Conservation (phyloP, 2,888 invertebrate species). For the Troides oblongomaculatus region DNA sequence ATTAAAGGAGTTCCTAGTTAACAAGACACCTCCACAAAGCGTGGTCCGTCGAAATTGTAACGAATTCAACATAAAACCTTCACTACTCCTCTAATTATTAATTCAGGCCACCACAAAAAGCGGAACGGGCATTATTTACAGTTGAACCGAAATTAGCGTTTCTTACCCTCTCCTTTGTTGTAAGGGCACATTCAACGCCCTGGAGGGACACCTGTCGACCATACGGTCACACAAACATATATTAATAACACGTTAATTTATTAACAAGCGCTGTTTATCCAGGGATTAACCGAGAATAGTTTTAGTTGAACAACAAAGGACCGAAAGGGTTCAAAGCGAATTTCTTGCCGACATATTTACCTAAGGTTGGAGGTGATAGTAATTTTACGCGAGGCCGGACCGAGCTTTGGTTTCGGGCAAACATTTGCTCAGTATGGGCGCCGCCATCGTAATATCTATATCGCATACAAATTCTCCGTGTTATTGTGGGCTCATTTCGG, state of each 20-base stretch:
- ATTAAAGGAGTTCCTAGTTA: constrained; percentile 18
- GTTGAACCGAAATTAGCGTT: constrained; percentile 66
- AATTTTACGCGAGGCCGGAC: constrained; percentile 78
- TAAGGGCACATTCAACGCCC: constrained; percentile 61
- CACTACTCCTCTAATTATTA: constrained; percentile 48
- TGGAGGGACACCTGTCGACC: constrained; percentile 73
- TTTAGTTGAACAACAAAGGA: constrained; percentile 80
- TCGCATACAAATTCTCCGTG: constrained; percentile 16
- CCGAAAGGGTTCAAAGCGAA: constrained; percentile 78
- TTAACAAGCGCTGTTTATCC: constrained; percentile 79
- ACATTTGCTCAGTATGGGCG: constrained; percentile 55
- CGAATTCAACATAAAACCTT: constrained; percentile 17
- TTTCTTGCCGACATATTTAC: constrained; percentile 80
- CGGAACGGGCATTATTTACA: constrained; percentile 71
- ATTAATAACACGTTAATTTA: constrained; percentile 80
- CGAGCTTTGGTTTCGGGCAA: constrained; percentile 56
- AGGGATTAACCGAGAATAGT: constrained; percentile 79
- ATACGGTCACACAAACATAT: constrained; percentile 74
- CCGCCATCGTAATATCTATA: constrained; percentile 37
- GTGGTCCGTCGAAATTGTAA: constrained; percentile 21
- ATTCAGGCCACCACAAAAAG: constrained; percentile 68
- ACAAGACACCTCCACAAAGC: constrained; percentile 1
- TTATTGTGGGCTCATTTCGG: constrained; percentile 27
- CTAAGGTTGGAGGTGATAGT: constrained; percentile 77
- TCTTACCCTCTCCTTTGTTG: constrained; percentile 72